Evolutionary conservation across 1,140 invertebrate genomes (phyloP), one percentile per base, ranked within the genome.

Genomic region (Nasonia longicornis): DNA sequence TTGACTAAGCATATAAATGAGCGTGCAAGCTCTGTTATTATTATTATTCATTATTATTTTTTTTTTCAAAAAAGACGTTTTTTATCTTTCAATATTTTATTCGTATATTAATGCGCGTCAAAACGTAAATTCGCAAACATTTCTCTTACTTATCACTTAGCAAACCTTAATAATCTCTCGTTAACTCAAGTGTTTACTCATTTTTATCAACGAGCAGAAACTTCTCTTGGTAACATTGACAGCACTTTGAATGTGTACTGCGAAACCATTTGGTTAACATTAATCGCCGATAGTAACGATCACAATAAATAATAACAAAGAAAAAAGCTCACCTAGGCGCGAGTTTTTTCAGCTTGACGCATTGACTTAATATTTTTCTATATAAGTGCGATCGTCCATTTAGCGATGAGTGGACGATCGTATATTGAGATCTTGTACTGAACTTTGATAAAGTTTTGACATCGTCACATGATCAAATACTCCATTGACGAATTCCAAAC

Each of bases 1-100:
- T 84, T 81, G 84, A 87, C 85, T 89, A 88, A 84, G 87, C 87
- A 86, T 89, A 88, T 85, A 87, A 88, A 89, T 88, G 85, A 86
- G 86, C 86, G 87, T 88, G 87, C 87, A 89, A 86, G 86, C 75
- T 77, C 67, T 31, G 31, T 70, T 85, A 72, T 86, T 82, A 84
- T 78, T 84, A 84, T 82, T 73, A 72, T 85, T 72, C 67, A 78
- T 82, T 64, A 45, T 52, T 58, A 72, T 82, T 70, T 70, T 77
- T 78, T 77, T 79, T 58, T 45, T 83, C 63, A 81, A 76, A 63
- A 52, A 76, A 77, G 67, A 63, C 63, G 22, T 64, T 72, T 29
- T 31, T 31, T 29, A 69, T 29, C 31, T 80, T 67, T 81, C 67
- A 64, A 58, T 79, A 52, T 45, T 77, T 38, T 8, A 58, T 64